Base-by-base conservation (phyloP, 1,140 invertebrate species). In the Dinothrombium tinctorium region DNA sequence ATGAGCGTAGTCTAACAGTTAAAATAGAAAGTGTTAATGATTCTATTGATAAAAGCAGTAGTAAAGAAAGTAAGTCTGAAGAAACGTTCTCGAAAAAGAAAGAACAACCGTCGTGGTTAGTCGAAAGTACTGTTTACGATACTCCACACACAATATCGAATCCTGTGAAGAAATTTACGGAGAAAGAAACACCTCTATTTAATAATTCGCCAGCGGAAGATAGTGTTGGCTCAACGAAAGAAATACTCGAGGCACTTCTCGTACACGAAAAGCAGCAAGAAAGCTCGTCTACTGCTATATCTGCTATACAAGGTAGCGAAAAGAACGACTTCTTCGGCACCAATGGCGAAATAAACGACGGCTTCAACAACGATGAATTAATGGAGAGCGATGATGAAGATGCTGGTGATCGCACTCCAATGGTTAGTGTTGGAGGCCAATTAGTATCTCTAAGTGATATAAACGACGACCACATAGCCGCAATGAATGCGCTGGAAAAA, bases 31-130 rank as follows among this genome's bases (percentile, higher is more conserved):
- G 23, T 17, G 32, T 36, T 26, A 15, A 39, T 22, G 19, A 38
- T 37, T 36, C 42, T 20, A 35, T 24, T 12, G 29, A 19, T 11
- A 22, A 31, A 36, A 20, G 7, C 3, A 2, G 12, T 28, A n/a
- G 22, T 21, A 4, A 32, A 25, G 15, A 20, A 12, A 23, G 23
- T 23, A 20, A 3, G 23, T 15, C 20, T 14, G 26, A 39, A 14
- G 17, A 32, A 23, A 20, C 24, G 14, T 12, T 19, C 23, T 7
- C 8, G 8, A 20, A 8, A 3, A 46, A 46, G 43, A 90, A 89
- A 59, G 83, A 89, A 54, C 68, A 74, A 43, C 86, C 86, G 3
- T 73, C 89, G 45, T 95, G 86, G 87, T 80, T 92, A 78, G 72
- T 73, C 26, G 75, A 90, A 57, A 89, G 83, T 54, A 94, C 84